A percentile compares a stretch with the other conserved stretches of the same genome.
Conservation (phyloP, 1,140 invertebrate genomes). For the Plodia interpunctella region DNA sequence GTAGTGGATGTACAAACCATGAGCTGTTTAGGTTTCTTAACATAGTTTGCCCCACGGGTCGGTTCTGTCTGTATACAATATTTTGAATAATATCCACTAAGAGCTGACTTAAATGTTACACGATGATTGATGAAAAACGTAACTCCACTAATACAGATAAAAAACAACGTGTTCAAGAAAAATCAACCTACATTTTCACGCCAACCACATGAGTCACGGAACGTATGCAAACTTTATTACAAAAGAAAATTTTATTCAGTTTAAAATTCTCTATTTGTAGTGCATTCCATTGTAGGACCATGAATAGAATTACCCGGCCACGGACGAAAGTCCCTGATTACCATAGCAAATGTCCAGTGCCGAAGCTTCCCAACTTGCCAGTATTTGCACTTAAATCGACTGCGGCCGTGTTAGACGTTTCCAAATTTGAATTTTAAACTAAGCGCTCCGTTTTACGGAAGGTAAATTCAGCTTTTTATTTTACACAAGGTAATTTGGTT, state of each 20-base stretch:
- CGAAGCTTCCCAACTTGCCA: conserved; percentile 23
- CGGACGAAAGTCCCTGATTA: conserved; percentile 10
- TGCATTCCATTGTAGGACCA: conserved; percentile 13
- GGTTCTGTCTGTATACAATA: no score
- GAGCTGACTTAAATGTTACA: no score
- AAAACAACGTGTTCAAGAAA: no score
- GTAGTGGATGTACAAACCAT: no score
- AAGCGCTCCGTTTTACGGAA: conserved; percentile 36
- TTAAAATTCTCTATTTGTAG: conserved; percentile 11
- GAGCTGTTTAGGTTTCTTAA: no score
- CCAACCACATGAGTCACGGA: neutral
- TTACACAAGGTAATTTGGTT: conserved; percentile 35
- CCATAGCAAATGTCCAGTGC: conserved; percentile 13
- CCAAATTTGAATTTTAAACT: conserved; percentile 58
- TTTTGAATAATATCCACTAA: no score
- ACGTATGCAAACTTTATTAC: conserved; percentile 1
- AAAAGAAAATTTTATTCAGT: conserved; percentile 11
- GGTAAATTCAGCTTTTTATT: conserved; percentile 35
- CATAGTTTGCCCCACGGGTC: no score
- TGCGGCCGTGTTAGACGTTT: conserved; percentile 28
- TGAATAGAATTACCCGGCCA: conserved; percentile 14
- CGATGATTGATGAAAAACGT: no score
- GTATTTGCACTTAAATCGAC: conserved; percentile 35
- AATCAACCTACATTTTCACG: no score
- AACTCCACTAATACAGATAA: no score